Evolutionary conservation across 1,140 invertebrate species (phyloP), one percentile per base, ranked within the genome.

Genomic region (Drosophila tsacasi): DNA sequence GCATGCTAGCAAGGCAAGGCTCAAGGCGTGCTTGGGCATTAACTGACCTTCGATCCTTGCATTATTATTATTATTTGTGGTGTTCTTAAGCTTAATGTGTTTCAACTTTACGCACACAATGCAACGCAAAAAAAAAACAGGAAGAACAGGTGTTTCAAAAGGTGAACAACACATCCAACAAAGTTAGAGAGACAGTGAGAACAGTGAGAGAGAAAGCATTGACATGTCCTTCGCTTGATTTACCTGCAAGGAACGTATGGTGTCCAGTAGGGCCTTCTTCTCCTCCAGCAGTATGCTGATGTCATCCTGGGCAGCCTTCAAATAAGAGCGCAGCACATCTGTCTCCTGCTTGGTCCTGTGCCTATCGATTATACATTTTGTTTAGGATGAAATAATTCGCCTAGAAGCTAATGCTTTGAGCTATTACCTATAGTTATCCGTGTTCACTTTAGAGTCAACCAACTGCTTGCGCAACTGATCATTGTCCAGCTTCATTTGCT

Each of bases 181-280:
- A 19, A 87, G 76, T 76, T 47, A 80, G 50, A 80, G 57, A 75
- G 58, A 65, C 59, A 59, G 61, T 83, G 39, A 32, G n/a, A 50
- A 71, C 50, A 23, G 46, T 68, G 25, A 35, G 54, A 73, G 19
- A 64, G 40, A 32, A 19, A 21, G 10, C 32, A 23, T 15, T n/a
- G 42, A 19, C 1, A 6, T 19, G 12, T 32, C 2, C 5, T 30
- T 3, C 9, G 10, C 1, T 19, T 35, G 1, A 69, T 39, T 58
- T 63, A 95, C 95, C 93, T 96, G 96, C 73, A 97, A 83, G 42
- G 94, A 93, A 17, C 94, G 93, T 67, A 96, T 93, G 54, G 95
- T 95, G 74, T 97, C 96, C 47, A 97, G 91, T 30, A 97, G 93
- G n/a, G 94, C 94, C 72, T 95, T 95, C 82, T 97, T 97, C 76